Base-by-base conservation (phyloP, 1,140 invertebrate genomes). In the Phthorimaea operculella region DNA sequence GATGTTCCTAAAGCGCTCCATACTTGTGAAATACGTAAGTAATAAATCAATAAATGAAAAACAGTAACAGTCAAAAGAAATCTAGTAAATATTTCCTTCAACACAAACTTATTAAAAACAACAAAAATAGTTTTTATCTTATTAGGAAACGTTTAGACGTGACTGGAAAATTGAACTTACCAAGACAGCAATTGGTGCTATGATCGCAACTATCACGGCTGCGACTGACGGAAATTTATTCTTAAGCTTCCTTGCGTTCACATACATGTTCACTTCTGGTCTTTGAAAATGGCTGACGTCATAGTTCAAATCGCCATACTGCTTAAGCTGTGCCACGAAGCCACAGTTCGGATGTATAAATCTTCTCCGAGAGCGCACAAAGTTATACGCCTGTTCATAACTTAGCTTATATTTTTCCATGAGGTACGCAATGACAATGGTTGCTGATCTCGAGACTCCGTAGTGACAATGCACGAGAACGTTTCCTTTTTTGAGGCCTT, bases 281-380 rank as follows among this genome's bases (percentile, higher is more conserved):
- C 74, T 64, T 4, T 77, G 66, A n/a, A 76, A 62, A 6, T 71
- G 67, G 5, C 61, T 72, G 7, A 85, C 79, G 34, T 80, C 74
- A 54, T 82, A 85, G 28, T 78, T 76, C 50, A 76, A 21, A 33
- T 63, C 60, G 12, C 82, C 57, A 56, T 80, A 85, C 71, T 98
- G 95, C 36, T 95, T 85, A 64, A 99, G 87, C 83, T 98, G 97
- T 10, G 93, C 95, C 92, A 99, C 96, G 85, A 99, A 99, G 76
- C 98, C 98, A 48, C 99, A 90, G 85, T 99, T 98, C 0, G 96
- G 96, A 49, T 96, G 96, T 66, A 99, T 98, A 76, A 98, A 98
- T 21, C 92, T 90, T 50, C 97, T 88, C 48, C 92, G 91, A 48
- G 89, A 89, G 76, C 97, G 96, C 36, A 98, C 96, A 69, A 92